Evolutionary conservation across 2,797 vertebrate genomes (phyloP), one percentile per base, ranked within the genome.

Genomic region (Rallus crepitans): DNA sequence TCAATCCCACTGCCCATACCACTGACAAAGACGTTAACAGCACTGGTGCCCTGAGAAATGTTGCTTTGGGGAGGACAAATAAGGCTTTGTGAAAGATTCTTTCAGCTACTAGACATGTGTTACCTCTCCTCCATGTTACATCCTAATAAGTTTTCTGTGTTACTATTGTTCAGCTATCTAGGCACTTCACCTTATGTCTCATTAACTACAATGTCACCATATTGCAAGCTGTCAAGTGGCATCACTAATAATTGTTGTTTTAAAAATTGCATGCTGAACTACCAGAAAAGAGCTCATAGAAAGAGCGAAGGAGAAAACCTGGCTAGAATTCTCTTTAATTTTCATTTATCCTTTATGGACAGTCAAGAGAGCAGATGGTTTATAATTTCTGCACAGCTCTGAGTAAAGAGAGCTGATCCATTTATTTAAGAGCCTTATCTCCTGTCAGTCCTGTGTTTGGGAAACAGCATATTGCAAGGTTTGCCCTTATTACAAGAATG

Each of bases 361-460:
- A 69, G 61, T 59, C 15, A 82, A 65, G 53, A 80, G 47, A 91
- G n/a, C 93, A 97, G 96, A 95, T 97, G 91, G 91, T 83, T 81
- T 55, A 53, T 83, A 45, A 57, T 84, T 94, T 30, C 37, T 71
- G 37, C 28, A 78, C 52, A 94, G 70, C 80, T 89, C 72, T 80
- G 65, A 92, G 79, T 81, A 94, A 89, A 93, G 72, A 80, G 66
- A 83, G 88, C 81, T 87, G 82, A 95, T 93, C 65, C 88, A 82
- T 89, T 90, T 59, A 72, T 85, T 87, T 92, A 89, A 96, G 77
- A 82, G 81, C 31, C 83, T 94, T 96, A 91, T 33, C 91, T 92
- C 68, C 72, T 77, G 69, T 75, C 89, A 87, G 63, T 25, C 47
- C 39, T 61, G 39, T 87, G 73, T 93, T 90, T 92, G 90, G 86